A percentile compares a stretch with the other conserved stretches of the same genome.
phyloP scores from a whole-genome alignment of 2,888 invertebrate species.

The Schrankia costaestrigalis region DNA sequence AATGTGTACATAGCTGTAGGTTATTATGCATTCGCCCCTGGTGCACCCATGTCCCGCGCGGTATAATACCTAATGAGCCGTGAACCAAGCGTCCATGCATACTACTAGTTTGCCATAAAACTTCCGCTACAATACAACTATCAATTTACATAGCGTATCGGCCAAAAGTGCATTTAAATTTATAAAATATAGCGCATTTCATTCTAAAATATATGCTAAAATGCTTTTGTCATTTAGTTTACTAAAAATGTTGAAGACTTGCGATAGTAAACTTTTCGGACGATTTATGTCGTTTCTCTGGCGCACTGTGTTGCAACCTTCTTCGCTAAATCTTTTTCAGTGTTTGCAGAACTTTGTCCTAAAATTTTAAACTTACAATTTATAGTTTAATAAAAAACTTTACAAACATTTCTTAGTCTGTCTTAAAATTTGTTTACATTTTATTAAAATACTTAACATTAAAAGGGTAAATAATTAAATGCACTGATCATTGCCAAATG shows the following conservation, averaged over 20 bases:
- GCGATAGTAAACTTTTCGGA: slow-evolving; percentile 30
- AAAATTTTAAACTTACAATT: no score
- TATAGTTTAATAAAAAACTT: no score
- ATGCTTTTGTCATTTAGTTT: slow-evolving; percentile 25
- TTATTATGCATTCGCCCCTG: slow-evolving; percentile 15
- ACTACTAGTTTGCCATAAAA: slow-evolving; percentile 43
- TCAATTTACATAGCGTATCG: slow-evolving; percentile 9
- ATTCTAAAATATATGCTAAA: slow-evolving; percentile 23
- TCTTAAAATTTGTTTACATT: no score
- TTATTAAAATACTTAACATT: no score
- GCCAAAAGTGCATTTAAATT: slow-evolving; percentile 20
- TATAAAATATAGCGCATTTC: slow-evolving; percentile 28
- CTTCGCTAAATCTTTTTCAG: slow-evolving; percentile 24
- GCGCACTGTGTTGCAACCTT: slow-evolving; percentile 19
- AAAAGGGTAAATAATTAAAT: no score
- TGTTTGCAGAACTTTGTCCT: no score
- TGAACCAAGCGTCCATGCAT: slow-evolving; percentile 51
- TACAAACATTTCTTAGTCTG: no score
- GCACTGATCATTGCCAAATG: slow-evolving; percentile 57
- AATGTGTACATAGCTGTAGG: slow-evolving; percentile 5
- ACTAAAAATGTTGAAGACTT: slow-evolving; percentile 26
- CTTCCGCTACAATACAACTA: slow-evolving; percentile 32
- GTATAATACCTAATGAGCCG: slow-evolving; percentile 54
- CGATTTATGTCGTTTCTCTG: slow-evolving; percentile 29
- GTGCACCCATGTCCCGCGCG: slow-evolving; percentile 19